These are phyloP conservation scores for Neolamprologus falcicula DNA, from an alignment of 2,113 vertebrate genomes.

Conservation along the genomic window DNA sequence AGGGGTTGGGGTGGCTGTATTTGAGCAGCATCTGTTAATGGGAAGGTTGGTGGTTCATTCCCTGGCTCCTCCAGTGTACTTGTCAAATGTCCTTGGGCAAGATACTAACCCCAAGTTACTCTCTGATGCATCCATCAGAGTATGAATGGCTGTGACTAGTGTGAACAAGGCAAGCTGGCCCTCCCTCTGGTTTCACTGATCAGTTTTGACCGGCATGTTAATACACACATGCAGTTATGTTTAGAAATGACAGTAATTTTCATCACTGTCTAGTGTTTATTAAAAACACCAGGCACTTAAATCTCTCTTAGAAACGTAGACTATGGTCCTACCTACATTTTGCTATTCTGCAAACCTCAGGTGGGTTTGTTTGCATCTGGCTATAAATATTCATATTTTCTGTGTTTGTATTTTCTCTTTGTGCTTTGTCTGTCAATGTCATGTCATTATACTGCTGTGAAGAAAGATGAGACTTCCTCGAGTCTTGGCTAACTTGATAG, in stretches of 20 bases:
- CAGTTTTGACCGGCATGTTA: not conserved
- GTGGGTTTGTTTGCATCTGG: not conserved
- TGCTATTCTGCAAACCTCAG: accelerated
- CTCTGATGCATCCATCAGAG: not conserved
- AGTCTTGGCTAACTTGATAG: not conserved
- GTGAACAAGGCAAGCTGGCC: not conserved
- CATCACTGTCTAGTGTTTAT: not conserved
- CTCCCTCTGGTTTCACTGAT: not conserved
- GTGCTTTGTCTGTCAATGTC: not conserved
- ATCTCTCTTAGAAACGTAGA: not conserved
- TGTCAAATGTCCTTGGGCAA: not conserved
- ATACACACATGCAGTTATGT: not conserved
- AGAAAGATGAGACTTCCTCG: accelerated
- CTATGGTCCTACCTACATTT: not conserved
- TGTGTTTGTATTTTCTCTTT: not conserved
- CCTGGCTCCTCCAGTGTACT: accelerated
- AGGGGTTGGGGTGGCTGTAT: not conserved
- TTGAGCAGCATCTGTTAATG: not conserved
- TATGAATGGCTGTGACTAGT: not conserved
- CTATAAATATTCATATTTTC: not conserved
- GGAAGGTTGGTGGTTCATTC: not conserved
- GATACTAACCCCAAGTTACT: not conserved
- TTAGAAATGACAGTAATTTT: accelerated
- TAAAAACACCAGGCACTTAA: not conserved
- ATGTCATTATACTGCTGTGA: not conserved